Percentiles rank a stretch among this genome's conserved stretches.
These are phyloP conservation scores for Venturia canescens DNA, from an alignment of 1,140 invertebrate species.

Conservation along the genomic window DNA sequence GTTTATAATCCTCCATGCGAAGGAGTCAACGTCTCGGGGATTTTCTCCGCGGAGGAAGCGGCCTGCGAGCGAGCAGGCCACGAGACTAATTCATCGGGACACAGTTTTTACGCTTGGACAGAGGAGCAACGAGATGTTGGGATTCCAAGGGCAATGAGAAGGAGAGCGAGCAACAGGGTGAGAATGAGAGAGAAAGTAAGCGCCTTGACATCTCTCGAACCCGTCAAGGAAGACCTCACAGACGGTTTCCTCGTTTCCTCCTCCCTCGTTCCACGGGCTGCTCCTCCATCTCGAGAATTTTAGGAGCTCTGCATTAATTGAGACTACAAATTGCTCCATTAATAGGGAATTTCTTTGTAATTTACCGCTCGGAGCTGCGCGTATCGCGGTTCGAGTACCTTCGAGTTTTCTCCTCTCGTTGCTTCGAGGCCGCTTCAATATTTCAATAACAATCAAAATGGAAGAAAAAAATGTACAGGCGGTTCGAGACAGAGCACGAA, in stretches of 20 bases:
- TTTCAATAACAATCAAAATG: constrained; percentile 31
- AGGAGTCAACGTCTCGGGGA: background rate
- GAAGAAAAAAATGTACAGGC: background rate
- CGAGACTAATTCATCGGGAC: constrained; percentile 46
- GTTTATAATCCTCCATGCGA: background rate
- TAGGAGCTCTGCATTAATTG: constrained; percentile 45
- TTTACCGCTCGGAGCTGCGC: background rate
- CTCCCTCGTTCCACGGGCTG: constrained; percentile 26
- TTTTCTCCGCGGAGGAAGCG: constrained; percentile 36
- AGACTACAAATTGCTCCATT: constrained; percentile 56
- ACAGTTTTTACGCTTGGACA: constrained; percentile 47
- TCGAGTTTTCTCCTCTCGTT: background rate
- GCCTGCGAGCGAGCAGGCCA: constrained; percentile 37
- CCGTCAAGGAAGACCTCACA: constrained; percentile 45
- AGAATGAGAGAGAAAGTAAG: background rate
- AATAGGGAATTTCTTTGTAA: constrained; percentile 48
- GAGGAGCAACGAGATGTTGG: constrained; percentile 28
- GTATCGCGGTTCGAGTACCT: constrained; percentile 19
- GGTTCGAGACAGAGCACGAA: background rate
- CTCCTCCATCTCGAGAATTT: constrained; percentile 45
- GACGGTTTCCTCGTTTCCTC: constrained; percentile 32
- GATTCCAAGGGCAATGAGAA: background rate
- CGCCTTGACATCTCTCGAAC: constrained; percentile 38
- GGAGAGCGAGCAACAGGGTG: background rate
- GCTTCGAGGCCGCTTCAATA: constrained; percentile 1